Conservation (phyloP, 2,113 vertebrate genomes). For the Paedocypris sp. region DNA sequence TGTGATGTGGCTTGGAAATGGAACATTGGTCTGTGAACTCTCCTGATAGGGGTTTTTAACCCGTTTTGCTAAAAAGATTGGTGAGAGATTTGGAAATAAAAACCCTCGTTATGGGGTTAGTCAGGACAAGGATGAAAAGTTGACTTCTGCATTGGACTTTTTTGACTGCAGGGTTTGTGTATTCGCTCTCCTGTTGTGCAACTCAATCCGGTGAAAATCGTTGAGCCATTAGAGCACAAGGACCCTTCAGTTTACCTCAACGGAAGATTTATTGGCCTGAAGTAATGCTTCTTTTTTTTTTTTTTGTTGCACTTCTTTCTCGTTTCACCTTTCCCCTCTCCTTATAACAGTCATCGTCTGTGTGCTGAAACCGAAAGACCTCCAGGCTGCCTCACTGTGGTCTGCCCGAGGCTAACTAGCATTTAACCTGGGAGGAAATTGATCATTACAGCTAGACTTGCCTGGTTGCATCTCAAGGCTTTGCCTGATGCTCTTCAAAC, state of each 20-base stretch:
- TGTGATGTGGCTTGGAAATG: background rate
- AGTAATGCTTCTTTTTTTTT: background rate
- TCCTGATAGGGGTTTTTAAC: background rate
- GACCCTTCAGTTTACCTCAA: conserved; percentile 22
- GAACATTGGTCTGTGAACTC: background rate
- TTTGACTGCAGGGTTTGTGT: conserved; percentile 19
- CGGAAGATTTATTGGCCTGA: conserved; percentile 17
- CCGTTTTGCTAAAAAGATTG: background rate
- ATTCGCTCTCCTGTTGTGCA: conserved; percentile 12
- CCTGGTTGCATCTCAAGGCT: conserved; percentile 28
- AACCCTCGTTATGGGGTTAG: background rate
- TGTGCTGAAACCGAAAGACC: conserved; percentile 38
- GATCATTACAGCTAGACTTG: conserved; percentile 31
- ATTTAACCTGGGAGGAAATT: conserved; percentile 43
- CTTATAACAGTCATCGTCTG: conserved; percentile 38
- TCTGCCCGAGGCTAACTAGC: conserved; percentile 22
- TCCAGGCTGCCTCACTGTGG: conserved; percentile 27
- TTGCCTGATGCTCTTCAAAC: conserved; percentile 27
- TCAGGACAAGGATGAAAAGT: background rate
- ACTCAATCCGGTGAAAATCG: conserved; percentile 12
- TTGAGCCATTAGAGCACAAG: conserved; percentile 29
- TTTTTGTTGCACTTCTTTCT: no score
- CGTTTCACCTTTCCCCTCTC: conserved; percentile 5
- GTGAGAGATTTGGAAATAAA: background rate
- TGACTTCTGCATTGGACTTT: background rate